These are phyloP conservation scores for Octomys mimax DNA, from an alignment of 2,797 vertebrate genomes.

Conservation along the genomic window DNA sequence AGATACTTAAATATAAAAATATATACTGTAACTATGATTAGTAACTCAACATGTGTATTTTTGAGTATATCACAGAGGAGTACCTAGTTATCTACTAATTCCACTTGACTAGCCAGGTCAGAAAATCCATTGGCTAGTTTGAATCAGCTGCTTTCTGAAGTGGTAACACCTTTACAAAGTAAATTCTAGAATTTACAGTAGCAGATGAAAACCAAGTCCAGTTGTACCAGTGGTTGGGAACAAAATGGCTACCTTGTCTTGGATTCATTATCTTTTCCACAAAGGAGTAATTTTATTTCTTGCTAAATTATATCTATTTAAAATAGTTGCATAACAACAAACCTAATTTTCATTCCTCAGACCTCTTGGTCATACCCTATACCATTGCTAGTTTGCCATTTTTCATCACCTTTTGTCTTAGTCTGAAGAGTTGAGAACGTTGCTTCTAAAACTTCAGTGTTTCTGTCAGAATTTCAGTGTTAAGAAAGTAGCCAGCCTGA, in stretches of 20 bases:
- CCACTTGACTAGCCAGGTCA: not conserved
- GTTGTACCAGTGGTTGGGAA: not conserved
- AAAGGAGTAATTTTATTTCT: conserved; percentile 13
- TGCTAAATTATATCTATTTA: not conserved
- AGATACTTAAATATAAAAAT: not conserved
- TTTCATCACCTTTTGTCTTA: conserved; percentile 36
- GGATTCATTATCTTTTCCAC: not conserved
- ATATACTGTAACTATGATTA: not conserved
- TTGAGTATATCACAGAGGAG: not conserved
- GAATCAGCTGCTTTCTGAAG: conserved; percentile 61
- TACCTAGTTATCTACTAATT: conserved; percentile 23
- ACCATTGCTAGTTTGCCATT: conserved; percentile 2
- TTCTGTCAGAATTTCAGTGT: conserved; percentile 21
- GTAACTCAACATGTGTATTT: not conserved
- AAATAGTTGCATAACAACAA: conserved; percentile 49
- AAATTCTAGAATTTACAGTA: conserved; percentile 16
- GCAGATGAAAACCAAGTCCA: conserved; percentile 26
- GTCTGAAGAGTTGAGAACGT: not conserved
- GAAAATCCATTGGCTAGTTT: conserved; percentile 19
- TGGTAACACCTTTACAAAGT: not conserved
- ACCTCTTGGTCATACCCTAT: not conserved
- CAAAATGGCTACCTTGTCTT: conserved; percentile 22
- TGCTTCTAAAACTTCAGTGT: not conserved
- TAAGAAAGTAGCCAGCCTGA: conserved; percentile 16
- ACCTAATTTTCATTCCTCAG: not conserved